Percentiles rank a stretch among this genome's conserved stretches.
These are phyloP conservation scores for Barypeithes pellucidus DNA, from an alignment of 2,888 invertebrate species.

Conservation along the genomic window DNA sequence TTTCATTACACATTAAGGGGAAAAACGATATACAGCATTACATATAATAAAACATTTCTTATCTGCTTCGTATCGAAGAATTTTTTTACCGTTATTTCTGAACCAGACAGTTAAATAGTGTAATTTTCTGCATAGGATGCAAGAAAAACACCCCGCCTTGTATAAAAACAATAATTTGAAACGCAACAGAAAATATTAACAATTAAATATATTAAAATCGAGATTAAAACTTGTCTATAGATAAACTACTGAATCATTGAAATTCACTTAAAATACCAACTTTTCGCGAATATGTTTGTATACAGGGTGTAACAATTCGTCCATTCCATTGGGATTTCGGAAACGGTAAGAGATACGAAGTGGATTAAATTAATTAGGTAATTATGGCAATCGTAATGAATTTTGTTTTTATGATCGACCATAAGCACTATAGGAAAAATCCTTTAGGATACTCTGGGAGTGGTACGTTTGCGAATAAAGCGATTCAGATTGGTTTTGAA, in stretches of 20 bases:
- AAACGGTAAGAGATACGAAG: no score
- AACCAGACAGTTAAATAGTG: constrained; percentile 40
- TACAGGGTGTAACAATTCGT: no score
- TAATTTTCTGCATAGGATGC: constrained; percentile 46
- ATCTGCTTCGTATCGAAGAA: constrained; percentile 36
- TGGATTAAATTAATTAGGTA: no score
- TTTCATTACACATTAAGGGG: constrained; percentile 27
- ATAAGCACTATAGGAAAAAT: no score
- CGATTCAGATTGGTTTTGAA: no score
- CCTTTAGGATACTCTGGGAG: no score
- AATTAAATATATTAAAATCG: not conserved
- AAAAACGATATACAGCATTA: constrained; percentile 15
- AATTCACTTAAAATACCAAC: not conserved
- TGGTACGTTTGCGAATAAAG: no score
- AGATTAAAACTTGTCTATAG: not conserved
- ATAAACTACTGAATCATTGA: not conserved
- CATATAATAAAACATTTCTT: constrained; percentile 36
- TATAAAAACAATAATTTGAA: constrained; percentile 54
- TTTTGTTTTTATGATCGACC: no score
- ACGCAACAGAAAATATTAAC: constrained; percentile 47
- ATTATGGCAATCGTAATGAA: no score
- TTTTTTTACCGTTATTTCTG: constrained; percentile 42
- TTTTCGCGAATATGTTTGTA: not conserved
- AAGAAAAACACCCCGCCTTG: constrained; percentile 41
- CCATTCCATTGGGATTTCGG: no score